These are phyloP conservation scores for Scatophagus argus DNA, from an alignment of 2,113 vertebrate species.

Conservation along the genomic window DNA sequence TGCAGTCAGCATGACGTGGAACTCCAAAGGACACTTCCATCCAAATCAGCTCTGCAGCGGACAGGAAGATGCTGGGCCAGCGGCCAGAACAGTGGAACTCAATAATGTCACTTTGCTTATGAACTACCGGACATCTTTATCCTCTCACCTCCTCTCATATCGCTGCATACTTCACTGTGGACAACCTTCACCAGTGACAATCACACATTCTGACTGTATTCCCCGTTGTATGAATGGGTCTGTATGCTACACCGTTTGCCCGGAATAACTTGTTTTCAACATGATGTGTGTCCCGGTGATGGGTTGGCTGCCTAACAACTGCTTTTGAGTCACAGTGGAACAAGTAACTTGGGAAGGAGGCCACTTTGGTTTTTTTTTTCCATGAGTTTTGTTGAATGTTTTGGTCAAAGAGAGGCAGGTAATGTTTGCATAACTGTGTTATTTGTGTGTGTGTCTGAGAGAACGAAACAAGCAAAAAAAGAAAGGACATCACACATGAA, in stretches of 20 bases:
- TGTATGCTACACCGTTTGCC: constrained; percentile 38
- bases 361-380: constrained; percentile 15
- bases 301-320: constrained; percentile 34
- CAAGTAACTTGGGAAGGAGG: constrained; percentile 10
- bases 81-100: constrained; percentile 22
- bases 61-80: constrained; percentile 14
- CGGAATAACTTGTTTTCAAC: constrained; percentile 24
- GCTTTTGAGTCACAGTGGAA: constrained; percentile 27
- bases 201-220: constrained; percentile 68
- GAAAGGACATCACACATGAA: constrained; percentile 52
- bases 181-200: constrained; percentile 64
- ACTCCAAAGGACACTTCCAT: constrained; percentile 44
- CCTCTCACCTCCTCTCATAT: constrained; percentile 14
- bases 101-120: constrained; percentile 10
- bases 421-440: constrained; percentile 4
- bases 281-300: constrained; percentile 25
- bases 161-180: constrained; percentile 49
- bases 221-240: constrained; percentile 38
- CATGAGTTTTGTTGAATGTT: constrained; percentile 54
- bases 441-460: constrained; percentile 20
- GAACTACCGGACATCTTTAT: constrained; percentile 23
- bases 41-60: constrained; percentile 25
- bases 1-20: constrained; percentile 26
- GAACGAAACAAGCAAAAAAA: constrained; percentile 43
- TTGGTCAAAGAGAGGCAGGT: constrained; percentile 16